Base-by-base conservation (phyloP, 2,113 vertebrate genomes). In the Chunga burmeisteri region DNA sequence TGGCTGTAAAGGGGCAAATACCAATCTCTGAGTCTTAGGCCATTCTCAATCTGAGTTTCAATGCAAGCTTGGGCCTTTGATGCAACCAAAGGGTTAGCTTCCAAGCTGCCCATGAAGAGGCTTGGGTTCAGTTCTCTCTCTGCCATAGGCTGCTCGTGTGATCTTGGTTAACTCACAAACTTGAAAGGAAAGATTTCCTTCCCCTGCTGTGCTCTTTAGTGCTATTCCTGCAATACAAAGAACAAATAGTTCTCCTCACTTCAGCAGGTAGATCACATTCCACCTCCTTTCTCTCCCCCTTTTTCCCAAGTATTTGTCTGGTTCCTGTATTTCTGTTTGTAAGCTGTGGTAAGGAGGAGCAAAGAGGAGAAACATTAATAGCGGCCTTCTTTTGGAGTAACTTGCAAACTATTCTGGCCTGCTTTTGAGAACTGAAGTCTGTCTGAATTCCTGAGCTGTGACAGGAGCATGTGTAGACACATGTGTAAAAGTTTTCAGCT, bases 401-500 rank as follows among this genome's bases (percentile, higher is more conserved):
- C 73, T 30, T 80, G 66, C 70, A 85, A 42, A 90, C 84, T 93
- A 79, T 96, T 85, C 87, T 93, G 81, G 93, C 90, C 81, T 95
- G 71, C 88, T 95, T 82, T 93, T 83, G 73, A 68, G 66, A 90
- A 55, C 11, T 92, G 87, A 94, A 88, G 80, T 88, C 70, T 92
- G 49, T 85, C 58, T 85, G 94, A 96, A 95, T 96, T 96, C 96
- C 93, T 96, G 92, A 96, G 46, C 85, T 93, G 71, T 88, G 89
- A 92, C 96, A 94, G 82, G 21, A 92, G 62, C 90, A 2, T 95
- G 94, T 93, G 67, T 72, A 62, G 93, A 94, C 92, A 82, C 0
- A 74, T 66, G 85, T 86, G 42, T 86, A 62, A 44, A 95, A 84
- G 44, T 94, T 94, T 95, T 93, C 79, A 88, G 66, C 59, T 81